Base-by-base conservation (phyloP, 2,888 invertebrate species). In the Nomada goodeniana region DNA sequence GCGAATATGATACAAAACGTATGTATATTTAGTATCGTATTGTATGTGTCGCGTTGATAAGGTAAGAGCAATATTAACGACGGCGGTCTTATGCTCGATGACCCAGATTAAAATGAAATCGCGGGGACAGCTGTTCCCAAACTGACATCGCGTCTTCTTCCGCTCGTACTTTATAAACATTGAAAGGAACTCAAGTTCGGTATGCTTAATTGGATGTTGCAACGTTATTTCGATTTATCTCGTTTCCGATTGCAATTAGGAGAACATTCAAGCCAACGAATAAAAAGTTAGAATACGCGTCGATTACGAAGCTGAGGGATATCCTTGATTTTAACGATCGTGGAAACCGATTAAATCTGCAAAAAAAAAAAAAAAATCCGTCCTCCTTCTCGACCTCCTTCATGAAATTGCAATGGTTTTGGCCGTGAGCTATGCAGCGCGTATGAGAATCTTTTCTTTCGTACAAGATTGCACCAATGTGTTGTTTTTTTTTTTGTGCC, bases 91-190 rank as follows among this genome's bases (percentile, higher is more conserved):
- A n/a, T 63, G 61, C 67, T 68, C 68, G 76, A 68, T 63, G 78
- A 78, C 78, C 78, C 29, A 67, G 55, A 76, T 78, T 63, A 52
- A 78, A 76, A 78, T 76, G 76, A 78, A 68, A 78, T 68, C 76
- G 76, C 68, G 57, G 11, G 68, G 55, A 76, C 76, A 78, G 61
- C 68, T 78, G 78, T 42, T 78, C 55, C 36, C 18, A 23, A 18
- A 23, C 57, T 15, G n/a, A 20, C 60, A 29, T 52, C 42, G 20
- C 26, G 23, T 55, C 50, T n/a, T 60, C 67, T 55, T 29, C 63
- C 47, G 63, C 60, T 57, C 44, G 42, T 57, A 57, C 20, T 5
- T 26, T 4, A n/a, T 23, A 23, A 52, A 55, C 2, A 55, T 47
- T 23, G 18, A 13, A 42, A 20, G 18, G 13, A 18, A 50, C 13